These are phyloP conservation scores for Xenopus petersii DNA, from an alignment of 2,797 vertebrate genomes.

Conservation along the genomic window DNA sequence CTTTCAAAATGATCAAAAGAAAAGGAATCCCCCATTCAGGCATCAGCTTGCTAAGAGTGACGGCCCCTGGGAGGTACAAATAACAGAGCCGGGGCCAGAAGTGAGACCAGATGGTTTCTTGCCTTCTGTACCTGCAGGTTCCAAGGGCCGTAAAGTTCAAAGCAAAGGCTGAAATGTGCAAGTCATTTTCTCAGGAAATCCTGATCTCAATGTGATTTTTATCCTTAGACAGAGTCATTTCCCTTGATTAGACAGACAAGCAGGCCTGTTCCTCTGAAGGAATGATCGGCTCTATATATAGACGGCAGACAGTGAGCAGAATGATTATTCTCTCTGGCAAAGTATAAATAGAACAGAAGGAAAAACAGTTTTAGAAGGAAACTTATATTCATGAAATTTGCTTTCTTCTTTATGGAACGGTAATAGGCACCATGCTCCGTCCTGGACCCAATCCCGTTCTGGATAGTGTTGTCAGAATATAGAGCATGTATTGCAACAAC, in stretches of 20 bases:
- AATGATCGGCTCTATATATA: conserved; percentile 58
- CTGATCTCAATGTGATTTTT: conserved; percentile 57
- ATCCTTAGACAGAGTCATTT: conserved; percentile 60
- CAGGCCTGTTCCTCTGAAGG: conserved; percentile 44
- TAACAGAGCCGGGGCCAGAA: no score
- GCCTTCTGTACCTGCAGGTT: no score
- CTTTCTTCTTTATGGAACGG: not conserved
- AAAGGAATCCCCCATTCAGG: no score
- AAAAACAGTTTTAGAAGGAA: conserved; percentile 20
- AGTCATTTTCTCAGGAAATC: conserved; percentile 67
- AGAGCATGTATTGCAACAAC: no score
- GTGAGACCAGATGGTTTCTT: no score
- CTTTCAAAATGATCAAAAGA: no score
- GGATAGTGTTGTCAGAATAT: no score
- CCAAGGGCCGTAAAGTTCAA: no score
- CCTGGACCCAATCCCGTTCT: no score
- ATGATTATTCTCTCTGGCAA: not conserved
- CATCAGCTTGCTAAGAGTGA: no score
- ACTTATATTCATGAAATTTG: conserved; percentile 20
- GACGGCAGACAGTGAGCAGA: conserved; percentile 39
- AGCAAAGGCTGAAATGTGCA: conserved; percentile 27
- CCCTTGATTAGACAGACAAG: conserved; percentile 51
- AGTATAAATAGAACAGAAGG: conserved; percentile 23
- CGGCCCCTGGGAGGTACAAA: no score
- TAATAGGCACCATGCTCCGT: no score